These are phyloP conservation scores for Plagodis pulveraria DNA, from an alignment of 2,888 invertebrate species.

Conservation along the genomic window DNA sequence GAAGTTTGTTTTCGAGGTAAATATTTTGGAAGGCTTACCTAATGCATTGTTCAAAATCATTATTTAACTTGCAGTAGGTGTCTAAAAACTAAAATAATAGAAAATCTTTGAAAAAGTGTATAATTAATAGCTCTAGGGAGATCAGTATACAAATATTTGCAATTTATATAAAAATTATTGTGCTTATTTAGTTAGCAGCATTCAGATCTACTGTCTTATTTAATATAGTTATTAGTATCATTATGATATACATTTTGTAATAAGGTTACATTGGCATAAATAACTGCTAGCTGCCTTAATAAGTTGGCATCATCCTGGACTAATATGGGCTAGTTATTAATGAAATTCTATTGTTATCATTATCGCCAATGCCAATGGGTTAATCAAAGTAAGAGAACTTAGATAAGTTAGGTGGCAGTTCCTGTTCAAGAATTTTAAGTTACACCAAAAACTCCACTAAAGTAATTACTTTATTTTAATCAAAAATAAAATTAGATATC, in stretches of 20 bases:
- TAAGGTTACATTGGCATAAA: not conserved
- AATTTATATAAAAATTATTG: slow-evolving; percentile 36
- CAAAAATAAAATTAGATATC: too few species aligned
- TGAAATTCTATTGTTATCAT: too few species aligned
- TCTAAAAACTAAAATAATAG: slow-evolving; percentile 38
- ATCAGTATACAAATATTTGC: slow-evolving; percentile 51
- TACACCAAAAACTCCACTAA: too few species aligned
- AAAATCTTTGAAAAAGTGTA: slow-evolving; percentile 52
- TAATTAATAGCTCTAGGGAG: slow-evolving; percentile 58
- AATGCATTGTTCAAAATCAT: slow-evolving; percentile 37
- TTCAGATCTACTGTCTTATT: slow-evolving; percentile 32
- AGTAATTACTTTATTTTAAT: too few species aligned
- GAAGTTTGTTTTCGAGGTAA: slow-evolving; percentile 87
- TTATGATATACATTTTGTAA: slow-evolving; percentile 14
- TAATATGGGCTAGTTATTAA: too few species aligned
- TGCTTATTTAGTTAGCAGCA: slow-evolving; percentile 27
- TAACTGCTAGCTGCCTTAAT: not conserved
- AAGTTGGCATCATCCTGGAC: too few species aligned
- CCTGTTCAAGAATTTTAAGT: too few species aligned
- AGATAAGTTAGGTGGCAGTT: too few species aligned
- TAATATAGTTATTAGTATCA: slow-evolving; percentile 14
- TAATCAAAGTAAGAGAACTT: not conserved
- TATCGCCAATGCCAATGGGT: too few species aligned
- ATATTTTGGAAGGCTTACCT: slow-evolving; percentile 91
- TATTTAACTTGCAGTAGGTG: slow-evolving; percentile 5